Percentiles rank a stretch among this genome's conserved stretches.
phyloP scores from a whole-genome alignment of 2,113 vertebrate genomes.

The Heterochromis multidens region DNA sequence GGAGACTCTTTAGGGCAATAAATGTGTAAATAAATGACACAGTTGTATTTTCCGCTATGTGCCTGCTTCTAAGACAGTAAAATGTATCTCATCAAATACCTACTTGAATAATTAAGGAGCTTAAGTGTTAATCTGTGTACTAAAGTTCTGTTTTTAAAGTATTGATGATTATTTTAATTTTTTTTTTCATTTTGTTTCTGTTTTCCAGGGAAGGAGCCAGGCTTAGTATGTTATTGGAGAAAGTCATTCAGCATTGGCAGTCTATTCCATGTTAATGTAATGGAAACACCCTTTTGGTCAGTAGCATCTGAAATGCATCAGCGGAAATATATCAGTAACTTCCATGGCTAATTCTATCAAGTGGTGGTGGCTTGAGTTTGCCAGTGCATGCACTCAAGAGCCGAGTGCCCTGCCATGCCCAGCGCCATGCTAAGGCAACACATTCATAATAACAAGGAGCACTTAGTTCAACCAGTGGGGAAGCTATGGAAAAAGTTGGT shows the following conservation, averaged over 20 bases:
- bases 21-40: neutral
- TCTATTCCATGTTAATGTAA: conserved; percentile 46
- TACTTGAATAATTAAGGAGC: neutral
- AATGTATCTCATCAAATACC: too few species aligned
- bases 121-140: too few species aligned
- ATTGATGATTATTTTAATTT: neutral
- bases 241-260: conserved; percentile 37
- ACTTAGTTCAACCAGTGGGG: conserved; percentile 53
- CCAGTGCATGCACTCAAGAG: conserved; percentile 46
- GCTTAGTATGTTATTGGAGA: conserved; percentile 50
- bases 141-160: too few species aligned
- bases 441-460: conserved; percentile 53
- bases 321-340: conserved; percentile 46
- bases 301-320: conserved; percentile 59
- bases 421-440: conserved; percentile 63
- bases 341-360: conserved; percentile 56
- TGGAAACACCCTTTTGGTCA: conserved; percentile 57
- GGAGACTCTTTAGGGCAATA: neutral
- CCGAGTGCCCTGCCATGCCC: conserved; percentile 51
- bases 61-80: neutral
- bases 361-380: conserved; percentile 49
- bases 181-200: conserved; percentile 11
- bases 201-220: conserved; percentile 55
- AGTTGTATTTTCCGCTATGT: neutral
- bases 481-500: conserved; percentile 72